A percentile compares a stretch with the other conserved stretches of the same genome.
Conservation (phyloP, 92 coral and sea anemone genomes). For the Muricea muricata region DNA sequence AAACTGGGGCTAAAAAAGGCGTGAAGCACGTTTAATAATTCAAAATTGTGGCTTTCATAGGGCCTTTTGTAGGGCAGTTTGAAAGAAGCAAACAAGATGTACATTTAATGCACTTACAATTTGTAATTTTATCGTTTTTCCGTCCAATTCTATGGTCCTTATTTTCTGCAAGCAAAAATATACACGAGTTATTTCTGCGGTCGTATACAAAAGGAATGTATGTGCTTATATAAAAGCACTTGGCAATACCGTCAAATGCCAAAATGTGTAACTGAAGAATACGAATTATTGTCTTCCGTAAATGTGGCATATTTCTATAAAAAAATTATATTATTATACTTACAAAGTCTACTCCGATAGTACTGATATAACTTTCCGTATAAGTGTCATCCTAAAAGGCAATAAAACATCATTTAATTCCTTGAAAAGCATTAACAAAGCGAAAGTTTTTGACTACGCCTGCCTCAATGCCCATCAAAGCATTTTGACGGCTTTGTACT, state of each 20-base stretch:
- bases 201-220: slow-evolving; percentile 25
- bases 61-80: neutral
- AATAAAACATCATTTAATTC: slow-evolving; percentile 29
- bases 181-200: neutral
- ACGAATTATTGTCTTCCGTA: neutral
- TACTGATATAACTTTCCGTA: slow-evolving; percentile 99
- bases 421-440: neutral
- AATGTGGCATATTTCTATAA: neutral
- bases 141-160: slow-evolving; percentile 99
- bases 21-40: neutral
- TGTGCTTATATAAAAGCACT: slow-evolving; percentile 1
- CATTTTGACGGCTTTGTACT: neutral
- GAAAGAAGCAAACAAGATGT: neutral
- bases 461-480: neutral
- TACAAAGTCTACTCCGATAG: slow-evolving; percentile 99
- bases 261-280: neutral
- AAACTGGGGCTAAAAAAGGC: neutral
- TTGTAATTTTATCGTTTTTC: slow-evolving; percentile 99
- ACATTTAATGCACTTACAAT: slow-evolving; percentile 76
- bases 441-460: slow-evolving; percentile 51
- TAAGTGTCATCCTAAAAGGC: slow-evolving; percentile 90
- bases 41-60: slow-evolving; percentile 18
- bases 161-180: slow-evolving; percentile 77
- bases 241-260: neutral
- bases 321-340: slow-evolving; percentile 53